Percentiles rank a stretch among this genome's conserved stretches.
Conservation (phyloP, 2,797 vertebrate genomes). For the Dicrostonyx torquatus region DNA sequence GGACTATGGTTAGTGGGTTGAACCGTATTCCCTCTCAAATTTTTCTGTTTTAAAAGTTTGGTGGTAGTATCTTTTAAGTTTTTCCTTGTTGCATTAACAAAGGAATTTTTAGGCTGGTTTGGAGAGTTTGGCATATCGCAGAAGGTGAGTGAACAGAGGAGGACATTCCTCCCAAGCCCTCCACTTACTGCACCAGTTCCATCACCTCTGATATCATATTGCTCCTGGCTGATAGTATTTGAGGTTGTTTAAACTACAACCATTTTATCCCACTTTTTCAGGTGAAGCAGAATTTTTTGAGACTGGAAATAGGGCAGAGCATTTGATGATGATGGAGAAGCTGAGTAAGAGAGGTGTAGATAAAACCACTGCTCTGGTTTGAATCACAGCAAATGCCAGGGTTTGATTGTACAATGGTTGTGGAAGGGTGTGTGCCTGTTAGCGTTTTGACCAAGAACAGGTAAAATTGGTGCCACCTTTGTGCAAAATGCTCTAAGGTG, state of each 20-base stretch:
- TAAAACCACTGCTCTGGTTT: constrained; percentile 5
- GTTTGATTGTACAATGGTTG: not conserved
- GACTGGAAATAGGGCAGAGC: constrained; percentile 38
- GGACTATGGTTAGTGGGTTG: not conserved
- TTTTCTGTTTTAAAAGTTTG: constrained; percentile 47
- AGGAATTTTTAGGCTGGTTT: constrained; percentile 23
- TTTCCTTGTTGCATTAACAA: constrained; percentile 26
- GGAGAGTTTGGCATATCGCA: not conserved
- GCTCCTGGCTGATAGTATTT: constrained; percentile 14
- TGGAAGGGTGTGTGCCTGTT: constrained; percentile 7
- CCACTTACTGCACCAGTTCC: not conserved
- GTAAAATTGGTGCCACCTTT: constrained; percentile 34
- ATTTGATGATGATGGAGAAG: constrained; percentile 48
- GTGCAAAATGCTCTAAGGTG: constrained; percentile 35
- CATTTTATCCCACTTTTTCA: not conserved
- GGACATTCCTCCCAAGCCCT: not conserved
- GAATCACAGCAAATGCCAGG: not conserved
- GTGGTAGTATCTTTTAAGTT: constrained; percentile 11
- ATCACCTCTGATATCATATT: constrained; percentile 2
- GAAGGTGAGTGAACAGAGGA: constrained; percentile 8
- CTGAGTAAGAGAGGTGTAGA: not conserved
- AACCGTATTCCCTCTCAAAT: constrained; percentile 18
- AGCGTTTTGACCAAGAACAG: constrained; percentile 24
- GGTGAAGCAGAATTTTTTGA: constrained; percentile 6
- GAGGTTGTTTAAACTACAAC: not conserved